Conservation (phyloP, 2,797 vertebrate genomes). For the Amblyopsis hoosieri region DNA sequence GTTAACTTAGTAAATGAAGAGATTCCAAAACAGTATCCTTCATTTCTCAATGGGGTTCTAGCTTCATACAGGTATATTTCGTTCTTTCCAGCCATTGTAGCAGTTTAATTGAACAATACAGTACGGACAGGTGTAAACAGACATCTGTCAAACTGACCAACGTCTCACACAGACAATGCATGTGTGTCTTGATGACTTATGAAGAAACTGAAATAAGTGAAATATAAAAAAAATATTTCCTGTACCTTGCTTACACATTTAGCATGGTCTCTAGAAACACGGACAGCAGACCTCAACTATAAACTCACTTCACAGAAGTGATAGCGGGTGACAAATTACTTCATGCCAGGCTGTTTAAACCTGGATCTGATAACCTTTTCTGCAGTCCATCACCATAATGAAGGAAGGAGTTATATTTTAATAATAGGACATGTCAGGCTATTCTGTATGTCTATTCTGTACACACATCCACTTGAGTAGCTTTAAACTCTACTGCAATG, state of each 20-base stretch:
- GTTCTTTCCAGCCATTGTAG: constrained; percentile 38
- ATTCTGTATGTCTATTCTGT: constrained; percentile 47
- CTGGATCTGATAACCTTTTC: constrained; percentile 32
- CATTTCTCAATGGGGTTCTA: constrained; percentile 62
- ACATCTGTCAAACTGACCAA: constrained; percentile 53
- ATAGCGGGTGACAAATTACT: constrained; percentile 71
- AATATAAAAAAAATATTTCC: constrained; percentile 80
- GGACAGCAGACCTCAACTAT: constrained; percentile 46
- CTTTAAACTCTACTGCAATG: constrained; percentile 51
- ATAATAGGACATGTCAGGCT: constrained; percentile 60
- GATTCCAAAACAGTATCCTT: constrained; percentile 40
- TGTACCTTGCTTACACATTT: constrained; percentile 74
- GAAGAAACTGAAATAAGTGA: constrained; percentile 69
- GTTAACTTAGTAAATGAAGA: constrained; percentile 52
- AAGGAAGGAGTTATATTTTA: constrained; percentile 40
- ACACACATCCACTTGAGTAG: constrained; percentile 48
- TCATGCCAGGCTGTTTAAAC: constrained; percentile 54
- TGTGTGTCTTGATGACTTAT: constrained; percentile 71
- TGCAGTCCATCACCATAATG: constrained; percentile 52
- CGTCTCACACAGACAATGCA: constrained; percentile 54
- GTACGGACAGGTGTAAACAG: constrained; percentile 65
- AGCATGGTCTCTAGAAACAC: constrained; percentile 60
- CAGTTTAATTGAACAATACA: constrained; percentile 59
- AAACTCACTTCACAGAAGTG: constrained; percentile 84
- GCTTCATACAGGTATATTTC: constrained; percentile 38